phyloP scores from a whole-genome alignment of 2,888 invertebrate species.

The Zele albiditarsus region DNA sequence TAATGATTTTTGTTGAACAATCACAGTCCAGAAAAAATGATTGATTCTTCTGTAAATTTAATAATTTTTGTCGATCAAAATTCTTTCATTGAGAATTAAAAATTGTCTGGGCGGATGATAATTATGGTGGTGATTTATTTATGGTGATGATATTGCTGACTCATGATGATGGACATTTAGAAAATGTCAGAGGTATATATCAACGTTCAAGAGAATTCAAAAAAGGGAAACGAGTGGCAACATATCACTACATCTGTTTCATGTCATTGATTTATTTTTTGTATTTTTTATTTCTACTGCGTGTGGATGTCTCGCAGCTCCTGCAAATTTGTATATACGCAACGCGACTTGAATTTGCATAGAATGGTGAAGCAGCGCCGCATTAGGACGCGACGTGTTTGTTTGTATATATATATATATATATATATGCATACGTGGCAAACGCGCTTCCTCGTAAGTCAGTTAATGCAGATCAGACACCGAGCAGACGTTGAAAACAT shows the following conservation, averaged over 20 bases:
- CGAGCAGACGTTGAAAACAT: conserved; percentile 72
- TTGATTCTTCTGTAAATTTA: no score
- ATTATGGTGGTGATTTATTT: neutral
- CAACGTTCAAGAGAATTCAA: neutral
- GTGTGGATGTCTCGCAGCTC: conserved; percentile 40
- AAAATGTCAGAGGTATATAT: neutral
- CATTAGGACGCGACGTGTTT: conserved; percentile 48
- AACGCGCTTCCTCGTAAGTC: conserved; percentile 58
- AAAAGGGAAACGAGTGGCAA: conserved; percentile 9
- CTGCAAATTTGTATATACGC: conserved; percentile 39
- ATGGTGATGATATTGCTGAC: neutral
- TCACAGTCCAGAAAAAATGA: no score
- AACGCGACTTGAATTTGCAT: conserved; percentile 48
- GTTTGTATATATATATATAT: conserved; percentile 29
- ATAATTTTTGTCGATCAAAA: no score
- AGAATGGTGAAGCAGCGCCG: conserved; percentile 48
- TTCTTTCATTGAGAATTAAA: no score
- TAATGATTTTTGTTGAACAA: no score
- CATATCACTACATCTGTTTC: neutral
- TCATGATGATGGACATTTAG: neutral
- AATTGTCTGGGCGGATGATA: neutral
- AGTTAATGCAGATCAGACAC: conserved; percentile 70
- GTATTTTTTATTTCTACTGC: conserved; percentile 15
- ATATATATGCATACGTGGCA: conserved; percentile 19
- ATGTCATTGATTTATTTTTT: neutral